These are phyloP conservation scores for Palythoa heliodiscus DNA, from an alignment of 92 coral and sea anemone genomes.

Conservation along the genomic window DNA sequence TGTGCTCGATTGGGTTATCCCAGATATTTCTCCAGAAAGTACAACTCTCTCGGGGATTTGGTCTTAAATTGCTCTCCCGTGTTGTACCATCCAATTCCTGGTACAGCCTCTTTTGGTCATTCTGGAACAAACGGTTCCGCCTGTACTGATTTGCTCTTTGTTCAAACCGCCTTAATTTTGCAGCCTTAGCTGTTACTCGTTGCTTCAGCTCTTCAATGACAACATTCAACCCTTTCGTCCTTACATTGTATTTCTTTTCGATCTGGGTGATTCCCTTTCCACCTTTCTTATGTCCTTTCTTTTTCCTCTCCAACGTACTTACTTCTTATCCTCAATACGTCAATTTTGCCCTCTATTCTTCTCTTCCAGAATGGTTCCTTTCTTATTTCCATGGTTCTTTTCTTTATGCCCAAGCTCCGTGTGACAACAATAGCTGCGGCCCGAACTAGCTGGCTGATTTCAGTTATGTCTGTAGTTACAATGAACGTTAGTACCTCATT, in stretches of 20 bases:
- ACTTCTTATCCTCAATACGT: slow-evolving; percentile 32
- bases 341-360: slow-evolving; percentile 40
- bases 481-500: slow-evolving; percentile 33
- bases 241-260: slow-evolving; percentile 17
- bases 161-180: slow-evolving; percentile 39
- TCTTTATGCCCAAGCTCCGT: slow-evolving; percentile 22
- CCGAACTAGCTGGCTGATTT: slow-evolving; percentile 43
- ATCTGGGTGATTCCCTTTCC: not conserved
- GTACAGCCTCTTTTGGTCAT: slow-evolving; percentile 42
- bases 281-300: no score
- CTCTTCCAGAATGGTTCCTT: slow-evolving; percentile 44
- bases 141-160: slow-evolving; percentile 37
- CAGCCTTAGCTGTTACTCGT: slow-evolving; percentile 25
- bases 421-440: slow-evolving; percentile 40
- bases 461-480: slow-evolving; percentile 31
- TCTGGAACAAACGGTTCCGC: slow-evolving; percentile 35
- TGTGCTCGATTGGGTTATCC: not conserved
- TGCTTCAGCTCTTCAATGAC: no score
- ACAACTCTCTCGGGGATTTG: slow-evolving; percentile 43
- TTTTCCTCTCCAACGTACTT: not conserved
- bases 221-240: no score
- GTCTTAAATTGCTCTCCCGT: slow-evolving; percentile 20
- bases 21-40: slow-evolving; percentile 40
- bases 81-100: slow-evolving; percentile 41
- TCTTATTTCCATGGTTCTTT: slow-evolving; percentile 31